A percentile compares a stretch with the other conserved stretches of the same genome.
These are phyloP conservation scores for Notiomystis cincta DNA, from an alignment of 2,113 vertebrate species.

Conservation along the genomic window DNA sequence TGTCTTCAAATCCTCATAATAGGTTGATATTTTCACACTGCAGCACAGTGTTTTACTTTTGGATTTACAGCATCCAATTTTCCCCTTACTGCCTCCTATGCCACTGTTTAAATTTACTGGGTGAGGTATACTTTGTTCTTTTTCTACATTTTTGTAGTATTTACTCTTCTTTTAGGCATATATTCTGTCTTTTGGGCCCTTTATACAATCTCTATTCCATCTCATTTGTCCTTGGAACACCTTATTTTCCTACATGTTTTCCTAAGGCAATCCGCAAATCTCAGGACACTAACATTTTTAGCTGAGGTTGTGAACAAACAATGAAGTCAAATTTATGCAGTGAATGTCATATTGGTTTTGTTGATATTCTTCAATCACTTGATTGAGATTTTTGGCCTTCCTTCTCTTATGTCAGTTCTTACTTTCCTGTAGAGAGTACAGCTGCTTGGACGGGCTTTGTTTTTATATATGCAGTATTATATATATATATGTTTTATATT, in stretches of 20 bases:
- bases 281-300: not conserved
- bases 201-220: not conserved
- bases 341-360: not conserved
- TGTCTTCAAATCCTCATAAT: not conserved
- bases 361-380: not conserved
- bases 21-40: not conserved
- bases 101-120: not conserved
- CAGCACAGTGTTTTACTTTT: not conserved
- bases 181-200: not conserved
- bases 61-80: not conserved
- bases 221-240: not conserved
- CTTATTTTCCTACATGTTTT: not conserved
- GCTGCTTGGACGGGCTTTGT: not conserved
- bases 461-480: not conserved
- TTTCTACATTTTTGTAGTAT: not conserved
- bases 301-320: not conserved
- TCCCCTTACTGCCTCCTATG: not conserved
- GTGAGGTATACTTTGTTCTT: not conserved
- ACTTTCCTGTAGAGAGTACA: not conserved
- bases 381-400: not conserved
- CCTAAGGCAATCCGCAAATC: not conserved
- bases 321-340: not conserved
- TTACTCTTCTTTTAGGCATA: not conserved
- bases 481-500: no score
- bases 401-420: not conserved